Conservation (phyloP, 2,888 invertebrate genomes). For the Hyles lineata region DNA sequence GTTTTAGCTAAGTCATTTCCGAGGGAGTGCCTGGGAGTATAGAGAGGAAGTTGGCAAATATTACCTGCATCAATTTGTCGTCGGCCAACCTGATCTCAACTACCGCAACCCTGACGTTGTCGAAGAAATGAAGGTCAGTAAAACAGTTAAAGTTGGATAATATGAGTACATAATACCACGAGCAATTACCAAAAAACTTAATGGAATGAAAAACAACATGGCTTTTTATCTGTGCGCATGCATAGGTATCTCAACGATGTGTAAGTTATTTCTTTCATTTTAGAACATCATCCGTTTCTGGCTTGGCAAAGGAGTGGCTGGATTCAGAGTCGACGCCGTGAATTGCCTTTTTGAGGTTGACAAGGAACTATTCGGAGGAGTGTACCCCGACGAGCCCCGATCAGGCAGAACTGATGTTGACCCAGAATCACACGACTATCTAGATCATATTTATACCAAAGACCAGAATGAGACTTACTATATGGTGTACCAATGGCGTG, state of each 20-base stretch:
- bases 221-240: too few species aligned
- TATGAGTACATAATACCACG: too few species aligned
- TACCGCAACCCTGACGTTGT: conserved; percentile 87
- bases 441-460: conserved; percentile 87
- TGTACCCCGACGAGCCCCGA: conserved; percentile 83
- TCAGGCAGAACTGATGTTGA: conserved; percentile 73
- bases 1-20: conserved; percentile 83
- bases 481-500: conserved; percentile 87
- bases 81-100: conserved; percentile 90
- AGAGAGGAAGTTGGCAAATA: conserved; percentile 86
- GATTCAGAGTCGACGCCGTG: conserved; percentile 93
- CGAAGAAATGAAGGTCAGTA: conserved; percentile 81
- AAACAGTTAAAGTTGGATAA: neutral
- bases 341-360: conserved; percentile 86
- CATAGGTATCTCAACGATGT: neutral
- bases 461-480: conserved; percentile 86
- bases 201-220: too few species aligned
- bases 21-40: conserved; percentile 90
- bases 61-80: conserved; percentile 90
- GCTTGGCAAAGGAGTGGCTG: conserved; percentile 93
- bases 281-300: conserved; percentile 90
- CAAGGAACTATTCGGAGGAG: conserved; percentile 71
- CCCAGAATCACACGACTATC: conserved; percentile 81
- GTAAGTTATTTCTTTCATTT: conserved; percentile 28
- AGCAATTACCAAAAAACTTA: too few species aligned